Base-by-base conservation (phyloP, 2,797 vertebrate species). In the Siniperca scherzeri region DNA sequence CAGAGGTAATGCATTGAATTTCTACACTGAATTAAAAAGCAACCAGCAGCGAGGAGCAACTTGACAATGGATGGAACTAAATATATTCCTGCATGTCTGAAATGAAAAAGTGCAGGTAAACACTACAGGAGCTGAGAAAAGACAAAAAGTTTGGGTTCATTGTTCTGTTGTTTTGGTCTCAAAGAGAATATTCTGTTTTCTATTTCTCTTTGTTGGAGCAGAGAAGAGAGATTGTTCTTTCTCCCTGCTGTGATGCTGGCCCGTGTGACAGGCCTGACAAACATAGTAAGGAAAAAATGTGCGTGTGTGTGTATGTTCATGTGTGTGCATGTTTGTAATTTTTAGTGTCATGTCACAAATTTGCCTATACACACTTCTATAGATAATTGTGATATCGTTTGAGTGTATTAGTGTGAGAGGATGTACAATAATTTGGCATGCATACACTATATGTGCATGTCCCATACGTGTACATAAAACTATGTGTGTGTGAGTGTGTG, bases 141-240 rank as follows among this genome's bases (percentile, higher is more conserved):
- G 33, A 50, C 5, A 36, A 10, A 52, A 42, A 62, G 69, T 72
- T 46, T 48, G 2, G 19, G 62, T 77, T 69, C 22, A 73, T 40
- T 78, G 65, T 48, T 81, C 44, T 17, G 30, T 44, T 68, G 36
- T 19, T 64, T 71, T 60, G 52, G 42, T 80, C 53, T 76, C 57
- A 64, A 72, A 81, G 56, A 70, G 56, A 60, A 73, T 57, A 40
- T 77, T 74, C 36, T 66, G 61, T n/a, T n/a, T n/a, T n/a, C n/a
- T n/a, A n/a, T n/a, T n/a, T n/a, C n/a, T n/a, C n/a, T 88, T 82
- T 88, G 77, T 77, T 87, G 72, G 61, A 83, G 76, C 78, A 82
- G 77, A 79, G 83, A 55, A 90, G 78, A 73, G 83, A 88, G 84
- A 85, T 72, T 86, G 86, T 83, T 62, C 27, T 16, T 3, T 19